Evolutionary conservation across 2,113 vertebrate genomes (phyloP).

Genomic region (Petaurus breviceps): DNA sequence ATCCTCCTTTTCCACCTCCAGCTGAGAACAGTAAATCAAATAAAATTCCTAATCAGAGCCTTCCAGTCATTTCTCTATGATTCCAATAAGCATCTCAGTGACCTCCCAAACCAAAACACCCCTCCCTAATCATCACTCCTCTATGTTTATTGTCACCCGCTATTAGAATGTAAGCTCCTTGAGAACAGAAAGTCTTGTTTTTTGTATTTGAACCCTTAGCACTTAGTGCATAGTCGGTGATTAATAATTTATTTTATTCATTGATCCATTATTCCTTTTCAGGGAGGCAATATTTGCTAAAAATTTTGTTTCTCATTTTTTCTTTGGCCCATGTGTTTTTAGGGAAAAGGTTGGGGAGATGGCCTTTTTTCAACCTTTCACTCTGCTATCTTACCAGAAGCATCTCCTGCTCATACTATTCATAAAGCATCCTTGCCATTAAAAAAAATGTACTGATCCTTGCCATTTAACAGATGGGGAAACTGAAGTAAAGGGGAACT

Average conservation of each 20-base stretch:
- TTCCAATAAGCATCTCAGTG: not conserved
- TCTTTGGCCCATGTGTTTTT: not conserved
- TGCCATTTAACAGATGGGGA: not conserved
- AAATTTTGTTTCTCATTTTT: not conserved
- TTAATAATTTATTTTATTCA: not conserved
- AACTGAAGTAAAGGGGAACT: slow-evolving; percentile 3
- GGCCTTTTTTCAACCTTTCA: not conserved
- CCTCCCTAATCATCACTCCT: not conserved
- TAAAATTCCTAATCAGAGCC: not conserved
- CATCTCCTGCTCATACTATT: too few relatives aligned
- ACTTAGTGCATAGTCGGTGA: not conserved
- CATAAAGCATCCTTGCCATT: too few relatives aligned
- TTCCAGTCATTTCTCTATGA: not conserved
- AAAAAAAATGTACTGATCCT: not conserved
- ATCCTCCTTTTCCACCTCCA: too few relatives aligned
- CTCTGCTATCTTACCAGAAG: not conserved
- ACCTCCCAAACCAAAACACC: not conserved
- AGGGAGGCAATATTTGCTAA: not conserved
- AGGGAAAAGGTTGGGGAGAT: not conserved
- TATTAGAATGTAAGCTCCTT: not conserved
- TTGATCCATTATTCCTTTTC: not conserved
- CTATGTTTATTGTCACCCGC: not conserved
- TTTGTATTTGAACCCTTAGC: not conserved
- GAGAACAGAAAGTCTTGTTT: not conserved
- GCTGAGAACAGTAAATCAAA: too few relatives aligned